phyloP scores from a whole-genome alignment of 2,888 invertebrate genomes.

The Tortricodes alternella region DNA sequence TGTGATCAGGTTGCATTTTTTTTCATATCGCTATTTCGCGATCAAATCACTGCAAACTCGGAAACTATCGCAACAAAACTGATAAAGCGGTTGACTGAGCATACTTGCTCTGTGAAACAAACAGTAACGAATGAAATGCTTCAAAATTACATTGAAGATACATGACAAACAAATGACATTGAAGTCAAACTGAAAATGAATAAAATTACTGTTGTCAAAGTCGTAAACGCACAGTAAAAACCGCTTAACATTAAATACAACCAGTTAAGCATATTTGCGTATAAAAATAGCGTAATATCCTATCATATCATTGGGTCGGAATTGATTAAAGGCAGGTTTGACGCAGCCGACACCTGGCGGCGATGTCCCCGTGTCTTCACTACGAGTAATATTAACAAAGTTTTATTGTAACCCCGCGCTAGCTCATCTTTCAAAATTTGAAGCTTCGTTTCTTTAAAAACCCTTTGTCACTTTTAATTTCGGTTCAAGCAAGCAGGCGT shows the following conservation, averaged over 20 bases:
- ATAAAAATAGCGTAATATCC: conserved; percentile 2
- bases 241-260: background rate
- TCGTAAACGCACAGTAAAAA: conserved; percentile 8
- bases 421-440: background rate
- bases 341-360: conserved; percentile 26
- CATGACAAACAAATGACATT: conserved; percentile 5
- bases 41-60: conserved; percentile 10
- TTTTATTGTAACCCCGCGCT: conserved; percentile 40
- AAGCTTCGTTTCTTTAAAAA: conserved; percentile 11
- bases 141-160: conserved; percentile 17
- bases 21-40: conserved; percentile 16
- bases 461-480: conserved; percentile 3
- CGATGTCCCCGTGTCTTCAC: conserved; percentile 26
- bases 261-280: background rate
- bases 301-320: conserved; percentile 4
- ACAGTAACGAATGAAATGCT: conserved; percentile 23
- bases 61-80: conserved; percentile 26
- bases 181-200: background rate
- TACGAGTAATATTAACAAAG: conserved; percentile 52
- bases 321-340: conserved; percentile 22
- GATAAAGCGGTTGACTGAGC: conserved; percentile 24
- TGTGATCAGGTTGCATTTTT: conserved; percentile 22
- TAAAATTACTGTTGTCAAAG: background rate
- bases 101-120: conserved; percentile 25
- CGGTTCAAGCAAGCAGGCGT: too few relatives aligned